These are phyloP conservation scores for Aricia artaxerxes DNA, from an alignment of 2,888 invertebrate species.

Conservation along the genomic window DNA sequence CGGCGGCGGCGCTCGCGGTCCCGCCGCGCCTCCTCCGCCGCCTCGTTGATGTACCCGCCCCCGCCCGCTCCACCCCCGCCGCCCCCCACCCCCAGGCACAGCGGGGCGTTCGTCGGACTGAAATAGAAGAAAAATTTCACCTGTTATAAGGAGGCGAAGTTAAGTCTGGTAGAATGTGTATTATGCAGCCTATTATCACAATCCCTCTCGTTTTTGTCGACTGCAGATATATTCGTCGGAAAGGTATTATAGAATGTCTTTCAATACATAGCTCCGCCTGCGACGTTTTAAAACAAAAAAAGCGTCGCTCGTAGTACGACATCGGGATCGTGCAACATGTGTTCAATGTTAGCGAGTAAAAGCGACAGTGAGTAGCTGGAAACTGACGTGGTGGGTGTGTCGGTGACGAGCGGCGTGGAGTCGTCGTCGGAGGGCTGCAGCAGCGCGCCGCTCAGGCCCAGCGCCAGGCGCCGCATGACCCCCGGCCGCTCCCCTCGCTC, in stretches of 20 bases:
- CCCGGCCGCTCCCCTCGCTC: constrained; percentile 85
- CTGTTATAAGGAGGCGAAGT: too few relatives aligned
- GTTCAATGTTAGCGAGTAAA: too few relatives aligned
- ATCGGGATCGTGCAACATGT: too few relatives aligned
- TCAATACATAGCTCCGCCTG: too few relatives aligned
- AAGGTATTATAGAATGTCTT: too few relatives aligned
- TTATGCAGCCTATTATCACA: too few relatives aligned
- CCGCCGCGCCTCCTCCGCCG: constrained; percentile 81
- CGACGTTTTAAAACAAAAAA: too few relatives aligned
- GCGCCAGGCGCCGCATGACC: constrained; percentile 87
- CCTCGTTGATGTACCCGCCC: constrained; percentile 88
- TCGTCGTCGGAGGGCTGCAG: constrained; percentile 81
- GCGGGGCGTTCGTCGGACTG: constrained; percentile 84
- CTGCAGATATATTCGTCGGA: too few relatives aligned
- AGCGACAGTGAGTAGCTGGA: too few relatives aligned
- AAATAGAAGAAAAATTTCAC: constrained; percentile 46
- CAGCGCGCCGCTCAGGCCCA: constrained; percentile 84
- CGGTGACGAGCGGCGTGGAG: constrained; percentile 87
- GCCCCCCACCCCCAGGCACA: constrained; percentile 70
- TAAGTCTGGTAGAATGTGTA: too few relatives aligned
- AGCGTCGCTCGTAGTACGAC: too few relatives aligned
- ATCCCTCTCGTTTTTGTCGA: too few relatives aligned
- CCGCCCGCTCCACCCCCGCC: neutral
- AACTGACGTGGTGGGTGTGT: constrained; percentile 80
- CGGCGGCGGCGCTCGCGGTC: constrained; percentile 58